Base-by-base conservation (phyloP, 2,113 vertebrate species). In the Gambusia holbrooki region DNA sequence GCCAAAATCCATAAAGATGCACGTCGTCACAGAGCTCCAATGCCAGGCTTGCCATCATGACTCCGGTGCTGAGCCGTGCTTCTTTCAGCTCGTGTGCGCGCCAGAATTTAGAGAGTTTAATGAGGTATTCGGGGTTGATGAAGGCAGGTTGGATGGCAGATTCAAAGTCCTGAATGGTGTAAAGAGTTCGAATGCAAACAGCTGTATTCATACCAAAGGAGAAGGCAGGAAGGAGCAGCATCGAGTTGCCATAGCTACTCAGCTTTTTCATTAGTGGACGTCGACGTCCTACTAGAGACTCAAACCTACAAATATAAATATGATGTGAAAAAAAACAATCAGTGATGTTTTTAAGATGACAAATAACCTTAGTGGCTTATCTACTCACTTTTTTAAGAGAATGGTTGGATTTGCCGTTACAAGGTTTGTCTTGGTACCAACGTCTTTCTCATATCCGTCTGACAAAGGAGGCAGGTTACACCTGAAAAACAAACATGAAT, bases 391-490 rank as follows among this genome's bases (percentile, higher is more conserved):
- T 8, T 95, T 89, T 0, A 87, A 1, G 37, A 99, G 93, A 82
- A 99, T 99, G 90, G 96, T 98, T 0, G 97, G 97, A 79, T 98
- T 99, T 71, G 97, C 93, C n/a, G 98, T 99, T 80, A 98, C 97
- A 5, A 99, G 93, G 83, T 95, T 92, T 7, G 97, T 98, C 92
- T 97, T 98, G 76, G 85, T 93, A 71, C 98, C 98, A 51, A 98
- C 97, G 70, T 99, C 94, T 91, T 91, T 92, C 84, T 89, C 93
- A 76, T 95, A 76, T 66, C 85, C 93, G 58, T 95, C 94, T 1
- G 68, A 83, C 60, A 95, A 88, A 76, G 97, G 97, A 51, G 98
- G 97, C 2, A 99, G 95, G 92, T 99, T 99, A 87, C 97, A 99
- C 83, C 97, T 99, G 92, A 79, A 73, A 29, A 62, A 67, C 82